A percentile compares a stretch with the other conserved stretches of the same genome.
Evolutionary conservation across 2,797 vertebrate species (phyloP).

Genomic region (Lindbergichthys nudifrons): DNA sequence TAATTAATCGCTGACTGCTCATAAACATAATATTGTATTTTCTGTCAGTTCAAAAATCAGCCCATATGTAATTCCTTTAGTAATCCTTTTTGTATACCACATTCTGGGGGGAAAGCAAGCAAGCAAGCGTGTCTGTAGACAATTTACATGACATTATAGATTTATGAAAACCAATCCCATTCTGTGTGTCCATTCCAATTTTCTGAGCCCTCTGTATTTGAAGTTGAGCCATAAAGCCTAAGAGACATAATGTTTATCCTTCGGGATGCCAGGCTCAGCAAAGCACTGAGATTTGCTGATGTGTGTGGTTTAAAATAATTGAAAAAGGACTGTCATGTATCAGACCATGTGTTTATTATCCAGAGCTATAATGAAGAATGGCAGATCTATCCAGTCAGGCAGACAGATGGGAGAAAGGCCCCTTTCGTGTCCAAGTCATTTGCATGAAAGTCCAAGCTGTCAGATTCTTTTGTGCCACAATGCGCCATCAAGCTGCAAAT

Average conservation of each 20-base stretch:
- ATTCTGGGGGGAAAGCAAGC: constrained; percentile 10
- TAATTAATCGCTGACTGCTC: constrained; percentile 16
- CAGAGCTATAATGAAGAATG: constrained; percentile 34
- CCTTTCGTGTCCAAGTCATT: constrained; percentile 42
- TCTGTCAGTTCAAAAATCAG: constrained; percentile 19
- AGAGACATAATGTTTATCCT: constrained; percentile 57
- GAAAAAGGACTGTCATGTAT: constrained; percentile 42
- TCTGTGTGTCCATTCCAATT: constrained; percentile 52
- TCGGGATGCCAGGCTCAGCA: constrained; percentile 21
- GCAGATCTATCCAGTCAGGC: constrained; percentile 43
- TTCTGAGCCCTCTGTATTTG: constrained; percentile 38
- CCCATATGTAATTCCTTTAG: constrained; percentile 4
- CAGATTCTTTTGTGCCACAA: constrained; percentile 50
- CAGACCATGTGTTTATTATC: constrained; percentile 53
- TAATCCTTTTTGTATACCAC: constrained; percentile 32
- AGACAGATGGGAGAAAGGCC: constrained; percentile 26
- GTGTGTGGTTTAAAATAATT: constrained; percentile 32
- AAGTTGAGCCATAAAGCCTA: constrained; percentile 56
- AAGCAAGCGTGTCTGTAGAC: constrained; percentile 44
- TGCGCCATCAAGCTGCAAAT: constrained; percentile 51
- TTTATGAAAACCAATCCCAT: constrained; percentile 57
- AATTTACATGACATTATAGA: constrained; percentile 44
- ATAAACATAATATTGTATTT: constrained; percentile 32
- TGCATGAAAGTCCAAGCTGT: constrained; percentile 53
- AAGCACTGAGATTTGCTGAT: constrained; percentile 28